phyloP scores from a whole-genome alignment of 35 echinoderm and acorn worm species.

The Diadema setosum region DNA sequence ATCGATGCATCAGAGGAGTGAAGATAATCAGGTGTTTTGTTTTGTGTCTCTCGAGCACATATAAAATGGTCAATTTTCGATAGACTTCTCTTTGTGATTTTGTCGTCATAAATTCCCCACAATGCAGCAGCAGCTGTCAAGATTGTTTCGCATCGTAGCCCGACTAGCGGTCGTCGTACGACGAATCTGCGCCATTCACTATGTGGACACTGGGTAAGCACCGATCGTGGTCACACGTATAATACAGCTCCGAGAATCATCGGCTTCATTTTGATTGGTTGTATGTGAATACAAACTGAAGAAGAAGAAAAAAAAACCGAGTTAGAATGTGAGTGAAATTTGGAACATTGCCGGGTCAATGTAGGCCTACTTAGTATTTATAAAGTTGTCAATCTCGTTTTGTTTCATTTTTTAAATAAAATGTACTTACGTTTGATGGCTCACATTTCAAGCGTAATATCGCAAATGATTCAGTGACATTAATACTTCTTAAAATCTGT shows the following conservation, averaged over 20 bases:
- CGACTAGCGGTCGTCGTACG: conserved; percentile 7
- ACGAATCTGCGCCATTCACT: conserved; percentile 23
- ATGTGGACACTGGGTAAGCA: conserved; percentile 8
- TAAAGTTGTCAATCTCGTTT: neutral
- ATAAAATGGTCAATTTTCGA: neutral
- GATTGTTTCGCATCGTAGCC: conserved; percentile 13
- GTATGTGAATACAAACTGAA: neutral
- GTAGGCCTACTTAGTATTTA: neutral
- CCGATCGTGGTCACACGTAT: too few species aligned
- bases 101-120: neutral
- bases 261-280: too few species aligned
- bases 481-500: too few species aligned
- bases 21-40: neutral
- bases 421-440: too few species aligned
- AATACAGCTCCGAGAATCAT: too few species aligned
- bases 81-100: neutral
- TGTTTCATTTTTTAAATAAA: too few species aligned
- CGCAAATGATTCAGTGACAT: too few species aligned
- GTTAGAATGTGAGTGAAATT: neutral
- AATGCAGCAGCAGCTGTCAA: neutral
- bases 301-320: neutral
- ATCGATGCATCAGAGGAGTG: neutral
- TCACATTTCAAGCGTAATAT: too few species aligned
- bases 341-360: neutral
- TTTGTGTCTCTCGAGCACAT: neutral